Evolutionary conservation across 2,888 invertebrate species (phyloP), one percentile per base, ranked within the genome.

Genomic region (Drosophila falleni): DNA sequence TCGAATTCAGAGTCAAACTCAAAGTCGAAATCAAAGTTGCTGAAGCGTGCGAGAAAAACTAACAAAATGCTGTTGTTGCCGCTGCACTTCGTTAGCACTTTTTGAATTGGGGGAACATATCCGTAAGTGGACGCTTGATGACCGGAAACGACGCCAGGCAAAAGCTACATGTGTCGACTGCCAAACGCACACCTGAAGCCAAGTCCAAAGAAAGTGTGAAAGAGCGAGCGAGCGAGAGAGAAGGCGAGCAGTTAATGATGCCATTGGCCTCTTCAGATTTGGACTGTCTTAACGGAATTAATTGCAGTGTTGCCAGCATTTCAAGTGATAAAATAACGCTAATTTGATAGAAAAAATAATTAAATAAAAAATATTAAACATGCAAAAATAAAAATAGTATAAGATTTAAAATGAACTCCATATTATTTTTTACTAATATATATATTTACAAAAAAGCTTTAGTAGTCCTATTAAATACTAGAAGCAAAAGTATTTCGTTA

Each of bases 111-210:
- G 75, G 59, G 70, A 70, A 68, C 51, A 80, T 71, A 83, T 83
- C 78, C 87, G 84, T 74, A 87, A 81, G 77, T 84, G 84, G 80
- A 75, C 72, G 75, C 73, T 82, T 87, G 89, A 89, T 89, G 89
- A 72, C 89, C 89, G 89, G 89, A 89, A 89, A 85, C 81, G 80
- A 72, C 81, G 80, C 78, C 74, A 79, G 26, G 26, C 35, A 70
- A 60, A 64, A 71, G 68, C 72, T 80, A 77, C 78, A 69, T 66
- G 77, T 60, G 68, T 51, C 33, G 75, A 79, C 75, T 78, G 69
- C 55, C 72, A 79, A 78, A 74, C 60, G 71, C 64, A 70, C 78
- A 80, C 80, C 78, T 80, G 80, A 80, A 64, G 19, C 62, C 55
- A 29, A 53, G 37, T 41, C 13, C 35, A 33, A 69, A 15, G 11